Evolutionary conservation across 1,140 invertebrate species (phyloP).

Genomic region (Proctacanthus coquilletti): DNA sequence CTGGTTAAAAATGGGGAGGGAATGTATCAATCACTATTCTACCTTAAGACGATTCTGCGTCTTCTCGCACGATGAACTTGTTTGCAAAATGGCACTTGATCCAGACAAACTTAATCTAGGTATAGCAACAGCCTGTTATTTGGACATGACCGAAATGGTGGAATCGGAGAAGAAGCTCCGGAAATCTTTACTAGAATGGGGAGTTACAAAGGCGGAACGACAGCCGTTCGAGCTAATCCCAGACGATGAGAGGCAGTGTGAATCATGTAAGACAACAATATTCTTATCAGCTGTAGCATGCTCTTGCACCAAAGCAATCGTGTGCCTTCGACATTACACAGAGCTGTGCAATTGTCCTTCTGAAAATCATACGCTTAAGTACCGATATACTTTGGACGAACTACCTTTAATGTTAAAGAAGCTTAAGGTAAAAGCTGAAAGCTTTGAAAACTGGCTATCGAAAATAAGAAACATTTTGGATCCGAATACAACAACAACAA

Average conservation of each 20-base stretch:
- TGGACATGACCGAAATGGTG: conserved; percentile 88
- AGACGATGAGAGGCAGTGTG: conserved; percentile 94
- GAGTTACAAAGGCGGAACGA: conserved; percentile 74
- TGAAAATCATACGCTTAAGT: conserved; percentile 56
- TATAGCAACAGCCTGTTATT: conserved; percentile 76
- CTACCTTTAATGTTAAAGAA: conserved; percentile 75
- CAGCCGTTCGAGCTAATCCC: conserved; percentile 87
- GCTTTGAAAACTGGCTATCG: conserved; percentile 79
- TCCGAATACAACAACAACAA: conserved; percentile 36
- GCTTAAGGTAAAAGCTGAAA: conserved; percentile 74
- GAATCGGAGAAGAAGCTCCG: conserved; percentile 68
- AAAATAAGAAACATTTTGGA: conserved; percentile 73
- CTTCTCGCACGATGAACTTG: conserved; percentile 98
- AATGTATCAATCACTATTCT: conserved; percentile 91
- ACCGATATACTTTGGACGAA: conserved; percentile 89
- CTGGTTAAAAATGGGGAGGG: conserved; percentile 90
- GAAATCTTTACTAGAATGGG: conserved; percentile 65
- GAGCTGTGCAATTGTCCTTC: conserved; percentile 75
- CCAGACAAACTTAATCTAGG: conserved; percentile 71
- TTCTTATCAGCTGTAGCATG: conserved; percentile 92
- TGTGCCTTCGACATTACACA: conserved; percentile 79
- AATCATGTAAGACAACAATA: conserved; percentile 91
- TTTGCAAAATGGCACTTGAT: conserved; percentile 93
- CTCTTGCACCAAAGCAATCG: conserved; percentile 59
- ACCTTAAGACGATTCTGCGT: conserved; percentile 87